Evolutionary conservation across 2,113 vertebrate genomes (phyloP).

Genomic region (Hypomesus transpacificus): DNA sequence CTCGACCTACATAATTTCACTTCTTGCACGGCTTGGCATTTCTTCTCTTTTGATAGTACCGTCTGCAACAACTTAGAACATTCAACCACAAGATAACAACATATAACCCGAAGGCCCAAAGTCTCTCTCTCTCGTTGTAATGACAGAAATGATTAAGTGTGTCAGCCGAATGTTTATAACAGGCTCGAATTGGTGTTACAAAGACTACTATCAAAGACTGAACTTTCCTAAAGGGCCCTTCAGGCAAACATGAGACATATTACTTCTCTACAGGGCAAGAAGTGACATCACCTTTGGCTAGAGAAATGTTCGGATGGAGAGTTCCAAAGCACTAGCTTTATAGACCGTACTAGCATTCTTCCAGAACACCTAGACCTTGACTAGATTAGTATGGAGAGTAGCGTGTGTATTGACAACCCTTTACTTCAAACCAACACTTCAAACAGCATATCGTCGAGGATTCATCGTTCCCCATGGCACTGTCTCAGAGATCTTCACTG

Average conservation of each 20-base stretch:
- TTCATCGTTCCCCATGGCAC: slow-evolving; percentile 54
- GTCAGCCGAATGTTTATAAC: slow-evolving; percentile 51
- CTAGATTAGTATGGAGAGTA: slow-evolving; percentile 28
- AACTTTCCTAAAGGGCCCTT: slow-evolving; percentile 65
- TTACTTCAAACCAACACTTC: slow-evolving; percentile 56
- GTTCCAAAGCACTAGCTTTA: slow-evolving; percentile 37
- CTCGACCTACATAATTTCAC: slow-evolving; percentile 20
- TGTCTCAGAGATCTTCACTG: slow-evolving; percentile 30
- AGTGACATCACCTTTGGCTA: slow-evolving; percentile 64
- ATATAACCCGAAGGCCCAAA: slow-evolving; percentile 39
- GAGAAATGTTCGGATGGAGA: slow-evolving; percentile 38
- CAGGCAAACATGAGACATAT: slow-evolving; percentile 63
- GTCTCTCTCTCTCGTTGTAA: slow-evolving; percentile 44
- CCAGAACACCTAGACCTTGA: slow-evolving; percentile 12
- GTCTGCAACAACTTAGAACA: slow-evolving; percentile 35
- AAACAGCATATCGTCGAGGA: slow-evolving; percentile 49
- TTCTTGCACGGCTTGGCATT: slow-evolving; percentile 38
- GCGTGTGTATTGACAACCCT: slow-evolving; percentile 19
- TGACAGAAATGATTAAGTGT: slow-evolving; percentile 51
- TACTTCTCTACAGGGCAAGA: slow-evolving; percentile 60
- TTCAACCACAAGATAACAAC: background rate
- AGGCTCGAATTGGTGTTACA: slow-evolving; percentile 55
- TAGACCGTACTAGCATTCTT: slow-evolving; percentile 38
- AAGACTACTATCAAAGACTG: slow-evolving; percentile 63
- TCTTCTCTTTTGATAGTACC: slow-evolving; percentile 55